A percentile compares a stretch with the other conserved stretches of the same genome.
Conservation (phyloP, 2,113 vertebrate species). For the Seriola dumerili region DNA sequence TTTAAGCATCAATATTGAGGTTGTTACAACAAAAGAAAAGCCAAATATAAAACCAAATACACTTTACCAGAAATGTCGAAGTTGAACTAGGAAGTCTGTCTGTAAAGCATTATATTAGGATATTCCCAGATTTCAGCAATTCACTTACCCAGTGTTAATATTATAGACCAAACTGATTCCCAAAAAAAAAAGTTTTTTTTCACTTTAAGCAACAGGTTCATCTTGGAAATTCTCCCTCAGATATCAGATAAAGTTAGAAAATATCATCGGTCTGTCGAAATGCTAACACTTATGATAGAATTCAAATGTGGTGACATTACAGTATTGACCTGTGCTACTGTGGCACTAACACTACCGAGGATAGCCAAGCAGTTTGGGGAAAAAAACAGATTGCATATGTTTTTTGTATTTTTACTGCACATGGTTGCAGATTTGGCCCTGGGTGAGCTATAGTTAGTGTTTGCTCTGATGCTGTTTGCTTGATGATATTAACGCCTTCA, state of each 20-base stretch:
- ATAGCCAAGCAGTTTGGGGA: neutral
- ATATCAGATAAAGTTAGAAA: neutral
- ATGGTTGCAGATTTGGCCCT: neutral
- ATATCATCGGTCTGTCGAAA: neutral
- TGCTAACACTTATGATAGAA: neutral
- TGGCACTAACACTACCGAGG: no score
- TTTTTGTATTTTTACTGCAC: neutral
- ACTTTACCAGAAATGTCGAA: no score
- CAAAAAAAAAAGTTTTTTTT: neutral
- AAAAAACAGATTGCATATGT: neutral
- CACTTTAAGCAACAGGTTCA: slow-evolving; percentile 23
- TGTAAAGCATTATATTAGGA: no score
- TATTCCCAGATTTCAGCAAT: no score
- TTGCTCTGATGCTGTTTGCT: slow-evolving; percentile 53
- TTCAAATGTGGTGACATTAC: neutral
- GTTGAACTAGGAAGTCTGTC: no score
- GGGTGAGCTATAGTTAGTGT: slow-evolving; percentile 34
- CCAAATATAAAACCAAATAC: no score
- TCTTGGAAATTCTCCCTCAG: neutral
- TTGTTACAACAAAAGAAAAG: no score
- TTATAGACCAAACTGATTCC: no score
- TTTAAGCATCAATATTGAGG: no score
- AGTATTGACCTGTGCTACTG: neutral
- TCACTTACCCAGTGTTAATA: no score
- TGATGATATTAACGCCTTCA: slow-evolving; percentile 42